These are phyloP conservation scores for Gambelia wislizenii DNA, from an alignment of 2,797 vertebrate genomes.

Conservation along the genomic window DNA sequence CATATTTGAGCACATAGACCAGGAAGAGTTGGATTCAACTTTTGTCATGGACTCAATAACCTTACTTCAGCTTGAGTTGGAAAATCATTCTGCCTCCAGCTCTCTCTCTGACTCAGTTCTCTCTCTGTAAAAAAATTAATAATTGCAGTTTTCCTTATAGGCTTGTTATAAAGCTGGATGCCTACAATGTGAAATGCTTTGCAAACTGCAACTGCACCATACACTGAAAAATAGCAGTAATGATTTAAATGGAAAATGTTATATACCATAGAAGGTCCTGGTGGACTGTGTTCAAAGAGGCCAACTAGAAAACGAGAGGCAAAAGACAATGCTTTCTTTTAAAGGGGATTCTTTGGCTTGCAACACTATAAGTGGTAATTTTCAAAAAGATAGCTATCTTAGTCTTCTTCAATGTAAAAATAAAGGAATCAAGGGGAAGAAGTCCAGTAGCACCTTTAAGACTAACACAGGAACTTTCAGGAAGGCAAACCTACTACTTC, in stretches of 20 bases:
- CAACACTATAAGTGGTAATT: not conserved
- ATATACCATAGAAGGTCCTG: not conserved
- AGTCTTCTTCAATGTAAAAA: no score
- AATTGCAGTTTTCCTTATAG: not conserved
- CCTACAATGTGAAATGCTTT: not conserved
- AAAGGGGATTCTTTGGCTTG: not conserved
- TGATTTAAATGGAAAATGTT: not conserved
- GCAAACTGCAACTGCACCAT: not conserved
- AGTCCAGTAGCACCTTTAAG: no score
- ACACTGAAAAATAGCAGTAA: not conserved
- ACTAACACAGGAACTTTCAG: no score
- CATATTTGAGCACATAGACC: not conserved
- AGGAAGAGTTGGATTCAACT: not conserved
- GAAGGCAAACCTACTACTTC: no score
- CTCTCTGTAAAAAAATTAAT: not conserved
- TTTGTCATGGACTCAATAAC: not conserved
- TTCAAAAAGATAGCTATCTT: no score
- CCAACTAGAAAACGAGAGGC: not conserved
- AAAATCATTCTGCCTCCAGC: not conserved
- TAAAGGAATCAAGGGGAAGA: no score
- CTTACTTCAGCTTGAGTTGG: not conserved
- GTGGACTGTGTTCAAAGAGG: not conserved
- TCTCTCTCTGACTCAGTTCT: not conserved
- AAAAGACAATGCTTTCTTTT: not conserved
- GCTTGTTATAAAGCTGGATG: not conserved